These are phyloP conservation scores for Matsumyia berberina DNA, from an alignment of 2,888 invertebrate species.

Conservation along the genomic window DNA sequence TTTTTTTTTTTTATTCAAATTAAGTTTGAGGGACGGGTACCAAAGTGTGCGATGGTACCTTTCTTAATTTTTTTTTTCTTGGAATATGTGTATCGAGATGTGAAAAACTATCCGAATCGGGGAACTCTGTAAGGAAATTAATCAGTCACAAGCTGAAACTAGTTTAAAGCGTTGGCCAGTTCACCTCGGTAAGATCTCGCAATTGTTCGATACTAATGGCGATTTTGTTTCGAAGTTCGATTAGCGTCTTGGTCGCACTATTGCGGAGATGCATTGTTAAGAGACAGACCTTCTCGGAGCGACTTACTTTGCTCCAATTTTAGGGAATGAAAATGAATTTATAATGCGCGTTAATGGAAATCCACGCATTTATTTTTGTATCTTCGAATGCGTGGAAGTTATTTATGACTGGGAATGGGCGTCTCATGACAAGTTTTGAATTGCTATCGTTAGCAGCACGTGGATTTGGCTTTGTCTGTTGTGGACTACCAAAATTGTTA, in stretches of 20 bases:
- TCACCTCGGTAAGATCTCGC: conserved; percentile 38
- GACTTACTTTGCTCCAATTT: conserved; percentile 23
- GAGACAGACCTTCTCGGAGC: conserved; percentile 10
- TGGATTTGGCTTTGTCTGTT: no score
- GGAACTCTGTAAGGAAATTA: conserved; percentile 42
- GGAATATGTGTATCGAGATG: conserved; percentile 9
- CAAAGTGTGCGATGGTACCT: conserved; percentile 23
- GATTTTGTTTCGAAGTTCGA: conserved; percentile 8
- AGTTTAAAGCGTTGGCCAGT: conserved; percentile 8
- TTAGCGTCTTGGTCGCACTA: neutral
- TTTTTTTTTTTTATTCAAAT: conserved; percentile 44
- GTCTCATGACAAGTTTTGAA: neutral
- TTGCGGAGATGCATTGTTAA: conserved; percentile 1
- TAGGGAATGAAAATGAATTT: conserved; percentile 24
- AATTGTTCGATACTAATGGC: conserved; percentile 16
- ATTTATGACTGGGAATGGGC: no score
- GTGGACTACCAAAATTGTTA: no score
- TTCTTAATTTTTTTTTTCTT: conserved; percentile 9
- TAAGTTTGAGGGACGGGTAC: conserved; percentile 23
- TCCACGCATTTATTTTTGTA: neutral
- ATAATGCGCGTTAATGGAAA: neutral
- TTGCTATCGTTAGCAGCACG: neutral
- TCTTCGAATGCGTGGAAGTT: neutral
- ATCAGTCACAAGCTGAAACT: conserved; percentile 43
- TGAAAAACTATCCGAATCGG: conserved; percentile 24